Percentiles rank a stretch among this genome's conserved stretches.
These are phyloP conservation scores for Anthopleura sola DNA, from an alignment of 64 coral and sea anemone genomes.

Conservation along the genomic window DNA sequence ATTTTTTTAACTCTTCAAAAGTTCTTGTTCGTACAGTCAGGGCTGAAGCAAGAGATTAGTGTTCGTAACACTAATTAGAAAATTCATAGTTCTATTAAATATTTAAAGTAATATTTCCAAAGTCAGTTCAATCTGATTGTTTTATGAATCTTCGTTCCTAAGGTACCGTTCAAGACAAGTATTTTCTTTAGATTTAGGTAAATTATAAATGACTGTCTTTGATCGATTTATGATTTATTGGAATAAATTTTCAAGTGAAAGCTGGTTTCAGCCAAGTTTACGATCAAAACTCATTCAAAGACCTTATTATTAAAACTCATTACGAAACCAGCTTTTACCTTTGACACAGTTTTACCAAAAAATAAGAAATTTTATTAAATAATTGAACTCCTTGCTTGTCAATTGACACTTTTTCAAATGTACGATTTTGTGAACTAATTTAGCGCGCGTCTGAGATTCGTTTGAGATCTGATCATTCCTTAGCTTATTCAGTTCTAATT, in stretches of 20 bases:
- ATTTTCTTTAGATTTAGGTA: not conserved
- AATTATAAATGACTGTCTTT: not conserved
- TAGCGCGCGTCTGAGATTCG: not conserved
- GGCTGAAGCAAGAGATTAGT: not conserved
- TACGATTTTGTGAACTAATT: not conserved
- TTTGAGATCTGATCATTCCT: not conserved
- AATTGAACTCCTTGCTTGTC: not conserved
- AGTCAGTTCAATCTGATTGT: not conserved
- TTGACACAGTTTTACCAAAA: not conserved
- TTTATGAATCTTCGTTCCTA: not conserved
- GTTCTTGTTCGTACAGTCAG: not conserved
- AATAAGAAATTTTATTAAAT: not conserved
- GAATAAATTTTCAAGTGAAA: not conserved
- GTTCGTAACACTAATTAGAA: not conserved
- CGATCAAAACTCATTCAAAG: not conserved
- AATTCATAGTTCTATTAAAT: constrained; percentile 13
- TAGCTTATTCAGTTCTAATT: not conserved
- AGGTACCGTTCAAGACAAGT: not conserved
- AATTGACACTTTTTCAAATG: not conserved
- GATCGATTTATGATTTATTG: not conserved
- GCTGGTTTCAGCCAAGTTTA: constrained; percentile 6
- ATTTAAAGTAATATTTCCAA: not conserved
- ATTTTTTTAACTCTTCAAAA: not conserved
- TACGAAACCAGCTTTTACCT: not conserved
- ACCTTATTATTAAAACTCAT: not conserved